Percentiles rank a stretch among this genome's conserved stretches.
These are phyloP conservation scores for Serranus cabrilla DNA, from an alignment of 2,797 vertebrate species.

Conservation along the genomic window DNA sequence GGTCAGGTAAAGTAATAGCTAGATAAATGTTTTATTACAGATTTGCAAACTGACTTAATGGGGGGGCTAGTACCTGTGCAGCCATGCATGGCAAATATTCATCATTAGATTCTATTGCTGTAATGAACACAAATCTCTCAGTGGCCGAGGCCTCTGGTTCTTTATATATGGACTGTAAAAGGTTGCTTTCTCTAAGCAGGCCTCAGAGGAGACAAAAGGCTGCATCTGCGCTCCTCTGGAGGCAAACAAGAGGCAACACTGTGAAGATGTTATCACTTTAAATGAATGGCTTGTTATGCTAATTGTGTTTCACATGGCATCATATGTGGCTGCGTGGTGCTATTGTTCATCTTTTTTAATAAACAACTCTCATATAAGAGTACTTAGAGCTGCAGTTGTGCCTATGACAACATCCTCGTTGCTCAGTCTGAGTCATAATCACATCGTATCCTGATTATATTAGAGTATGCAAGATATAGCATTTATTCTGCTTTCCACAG, in stretches of 20 bases:
- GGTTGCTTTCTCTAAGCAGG: slow-evolving; percentile 42
- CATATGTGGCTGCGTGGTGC: slow-evolving; percentile 23
- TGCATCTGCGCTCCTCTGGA: slow-evolving; percentile 39
- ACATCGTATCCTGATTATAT: neutral
- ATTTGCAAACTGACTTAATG: slow-evolving; percentile 92
- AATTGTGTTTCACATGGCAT: slow-evolving; percentile 48
- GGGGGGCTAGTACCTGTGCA: slow-evolving; percentile 84
- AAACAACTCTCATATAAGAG: slow-evolving; percentile 1
- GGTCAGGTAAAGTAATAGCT: slow-evolving; percentile 95
- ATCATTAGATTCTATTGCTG: slow-evolving; percentile 78
- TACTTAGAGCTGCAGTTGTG: neutral
- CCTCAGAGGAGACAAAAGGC: slow-evolving; percentile 53
- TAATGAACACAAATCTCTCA: slow-evolving; percentile 78
- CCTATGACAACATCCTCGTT: slow-evolving; percentile 2
- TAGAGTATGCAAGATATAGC: neutral
- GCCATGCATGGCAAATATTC: slow-evolving; percentile 83
- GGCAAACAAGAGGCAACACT: slow-evolving; percentile 6
- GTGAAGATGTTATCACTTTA: slow-evolving; percentile 33
- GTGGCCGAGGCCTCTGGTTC: slow-evolving; percentile 49
- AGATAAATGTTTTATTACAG: slow-evolving; percentile 97
- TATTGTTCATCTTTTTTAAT: slow-evolving; percentile 12
- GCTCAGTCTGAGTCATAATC: slow-evolving; percentile 12
- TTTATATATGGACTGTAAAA: slow-evolving; percentile 57
- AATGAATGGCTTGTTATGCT: slow-evolving; percentile 40
- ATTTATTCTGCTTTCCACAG: neutral